Evolutionary conservation across 2,797 vertebrate species (phyloP), one percentile per base, ranked within the genome.

Genomic region (Mycteria americana): DNA sequence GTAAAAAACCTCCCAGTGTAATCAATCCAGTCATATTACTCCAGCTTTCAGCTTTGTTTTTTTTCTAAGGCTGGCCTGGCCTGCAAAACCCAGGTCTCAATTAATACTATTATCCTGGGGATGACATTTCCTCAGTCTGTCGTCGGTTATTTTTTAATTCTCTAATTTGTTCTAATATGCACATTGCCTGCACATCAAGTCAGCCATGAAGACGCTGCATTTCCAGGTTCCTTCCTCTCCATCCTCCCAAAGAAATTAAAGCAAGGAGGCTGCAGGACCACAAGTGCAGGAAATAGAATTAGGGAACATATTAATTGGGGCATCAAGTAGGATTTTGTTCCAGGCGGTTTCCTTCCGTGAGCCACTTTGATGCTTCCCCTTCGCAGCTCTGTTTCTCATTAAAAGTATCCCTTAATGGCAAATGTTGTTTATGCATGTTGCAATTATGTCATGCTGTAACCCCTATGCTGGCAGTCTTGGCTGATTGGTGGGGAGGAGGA

Each of bases 261-360:
- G 98, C 97, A 97, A 98, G 98, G 97, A 97, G 97, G 98, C 98
- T 98, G 97, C 22, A 91, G 93, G 98, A 98, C 98, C 97, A 85
- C 97, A 97, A 98, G 98, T 98, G 98, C 98, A 98, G 98, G 98
- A 98, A 98, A 98, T 98, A 98, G 98, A 98, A 98, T 98, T 98
- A 98, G 97, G 98, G 98, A 98, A 98, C 98, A 97, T 98, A 98
- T 98, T 98, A 98, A 98, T 98, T 98, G 98, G 98, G 98, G 98
- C 98, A 98, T 98, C 98, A 98, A 98, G 98, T 98, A 98, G 97
- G 98, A 98, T 98, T 98, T 98, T 97, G 93, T 98, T 98, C 97
- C 98, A 98, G 98, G 98, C 98, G 94, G 97, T 98, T 98, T 98
- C 98, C 98, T 98, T 98, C 98, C 98, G 98, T 96, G 97, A 98